Evolutionary conservation across 2,797 vertebrate species (phyloP), one percentile per base, ranked within the genome.

Genomic region (Valencia hispanica): DNA sequence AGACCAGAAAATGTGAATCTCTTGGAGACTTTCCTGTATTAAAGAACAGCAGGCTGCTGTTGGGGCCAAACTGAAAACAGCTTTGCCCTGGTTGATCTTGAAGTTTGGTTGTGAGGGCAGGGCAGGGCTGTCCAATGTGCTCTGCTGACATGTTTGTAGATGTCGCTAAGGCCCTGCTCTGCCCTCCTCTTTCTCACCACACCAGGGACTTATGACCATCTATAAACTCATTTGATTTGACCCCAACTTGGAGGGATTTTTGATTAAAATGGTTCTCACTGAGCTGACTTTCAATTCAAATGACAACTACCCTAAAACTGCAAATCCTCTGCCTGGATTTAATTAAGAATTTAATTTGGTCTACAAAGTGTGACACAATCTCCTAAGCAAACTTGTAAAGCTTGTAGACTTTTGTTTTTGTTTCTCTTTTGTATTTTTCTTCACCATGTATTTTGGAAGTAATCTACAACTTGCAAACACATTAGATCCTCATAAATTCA

Each of bases 141-240:
- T 84, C 91, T 89, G 90, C 91, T 95, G 94, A 95, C 93, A 95
- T 91, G 92, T 95, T 92, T 94, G 91, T 93, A 95, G 93, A 94
- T 94, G 94, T 94, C 92, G 93, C 89, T 73, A 86, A 90, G 85
- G 89, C 84, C 88, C 77, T 79, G 91, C 87, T 91, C 74, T 77
- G 85, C 91, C 93, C 93, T 88, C 88, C 91, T 94, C 91, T 89
- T 85, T 90, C 92, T 91, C 90, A 82, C 92, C 75, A 78, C 78
- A 32, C 71, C 77, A 82, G 83, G 78, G 78, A 78, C 77, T 72
- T 80, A 79, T 80, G 79, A 85, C 82, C 79, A 72, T 80, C 80
- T 84, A 80, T 78, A 41, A 88, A 85, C 81, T 86, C 87, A 79
- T 78, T 85, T 87, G 79, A 80, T 88, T 79, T 79, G 78, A 80